Percentiles rank a stretch among this genome's conserved stretches.
Evolutionary conservation across 1,140 invertebrate species (phyloP).

Genomic region (Globodera rostochiensis): DNA sequence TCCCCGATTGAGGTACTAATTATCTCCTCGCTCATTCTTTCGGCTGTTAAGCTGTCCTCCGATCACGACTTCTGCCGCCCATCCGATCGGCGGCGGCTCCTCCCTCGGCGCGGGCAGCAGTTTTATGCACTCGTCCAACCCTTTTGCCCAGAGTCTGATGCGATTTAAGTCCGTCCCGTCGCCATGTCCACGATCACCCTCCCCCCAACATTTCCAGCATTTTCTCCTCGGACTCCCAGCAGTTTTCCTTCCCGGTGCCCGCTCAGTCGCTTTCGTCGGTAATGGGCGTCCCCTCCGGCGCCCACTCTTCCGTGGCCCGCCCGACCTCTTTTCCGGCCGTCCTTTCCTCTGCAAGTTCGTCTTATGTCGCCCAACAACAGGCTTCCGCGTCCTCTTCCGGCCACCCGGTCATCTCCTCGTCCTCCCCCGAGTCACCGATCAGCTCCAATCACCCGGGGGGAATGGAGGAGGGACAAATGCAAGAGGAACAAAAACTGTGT

Average conservation of each 20-base stretch:
- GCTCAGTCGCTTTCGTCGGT: constrained; percentile 2
- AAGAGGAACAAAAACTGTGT: constrained; percentile 74
- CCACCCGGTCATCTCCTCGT: background rate
- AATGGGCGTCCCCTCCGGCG: background rate
- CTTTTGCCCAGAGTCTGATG: constrained; percentile 27
- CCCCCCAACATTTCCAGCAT: constrained; percentile 1
- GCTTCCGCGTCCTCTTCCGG: background rate
- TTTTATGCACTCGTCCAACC: background rate
- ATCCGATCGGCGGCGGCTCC: constrained; percentile 28
- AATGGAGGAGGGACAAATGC: constrained; percentile 1
- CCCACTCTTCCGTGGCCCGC: background rate
- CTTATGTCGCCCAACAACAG: constrained; percentile 11
- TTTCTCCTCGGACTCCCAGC: constrained; percentile 5
- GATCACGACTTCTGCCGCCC: background rate
- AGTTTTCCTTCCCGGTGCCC: constrained; percentile 4
- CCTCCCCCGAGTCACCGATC: constrained; percentile 7
- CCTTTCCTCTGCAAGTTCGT: constrained; percentile 5
- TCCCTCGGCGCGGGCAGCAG: constrained; percentile 16
- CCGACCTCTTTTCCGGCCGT: background rate
- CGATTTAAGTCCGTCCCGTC: constrained; percentile 19
- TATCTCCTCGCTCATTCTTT: background rate
- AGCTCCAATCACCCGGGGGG: constrained; percentile 24
- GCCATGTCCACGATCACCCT: background rate
- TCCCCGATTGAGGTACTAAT: background rate
- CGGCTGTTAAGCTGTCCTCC: background rate